Percentiles rank a stretch among this genome's conserved stretches.
phyloP scores from a whole-genome alignment of 2,797 vertebrate genomes.

The Prunella strophiata region DNA sequence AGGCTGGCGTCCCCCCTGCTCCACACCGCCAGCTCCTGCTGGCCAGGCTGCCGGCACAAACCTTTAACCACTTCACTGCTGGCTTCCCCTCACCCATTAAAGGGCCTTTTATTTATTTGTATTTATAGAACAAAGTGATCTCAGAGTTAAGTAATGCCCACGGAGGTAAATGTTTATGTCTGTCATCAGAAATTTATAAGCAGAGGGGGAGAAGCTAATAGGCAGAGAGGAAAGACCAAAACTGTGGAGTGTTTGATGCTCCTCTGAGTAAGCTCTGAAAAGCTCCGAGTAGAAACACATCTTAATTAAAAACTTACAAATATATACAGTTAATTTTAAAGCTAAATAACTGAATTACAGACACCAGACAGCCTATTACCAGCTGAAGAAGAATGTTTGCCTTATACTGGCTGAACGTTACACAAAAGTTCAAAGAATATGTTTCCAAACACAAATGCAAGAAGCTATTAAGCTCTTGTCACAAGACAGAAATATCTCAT shows the following conservation, averaged over 20 bases:
- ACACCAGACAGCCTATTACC: slow-evolving; percentile 59
- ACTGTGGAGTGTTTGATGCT: slow-evolving; percentile 35
- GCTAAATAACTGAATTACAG: slow-evolving; percentile 67
- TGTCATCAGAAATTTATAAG: slow-evolving; percentile 71
- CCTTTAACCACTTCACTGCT: slow-evolving; percentile 81
- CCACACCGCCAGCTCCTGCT: slow-evolving; percentile 83
- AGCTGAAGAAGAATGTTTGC: slow-evolving; percentile 56
- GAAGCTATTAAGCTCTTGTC: slow-evolving; percentile 58
- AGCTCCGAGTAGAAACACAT: slow-evolving; percentile 42
- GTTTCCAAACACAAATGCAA: slow-evolving; percentile 67
- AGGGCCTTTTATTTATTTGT: slow-evolving; percentile 70
- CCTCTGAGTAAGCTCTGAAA: slow-evolving; percentile 59
- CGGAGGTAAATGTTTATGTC: slow-evolving; percentile 70
- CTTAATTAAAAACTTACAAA: slow-evolving; percentile 58
- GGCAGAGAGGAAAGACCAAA: slow-evolving; percentile 30
- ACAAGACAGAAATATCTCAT: slow-evolving; percentile 39
- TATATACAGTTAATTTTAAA: slow-evolving; percentile 72
- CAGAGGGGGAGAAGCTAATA: slow-evolving; percentile 63
- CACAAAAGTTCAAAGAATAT: slow-evolving; percentile 59
- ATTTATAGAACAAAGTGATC: slow-evolving; percentile 71
- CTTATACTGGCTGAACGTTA: slow-evolving; percentile 31
- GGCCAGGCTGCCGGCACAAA: slow-evolving; percentile 77
- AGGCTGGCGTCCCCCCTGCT: slow-evolving; percentile 91
- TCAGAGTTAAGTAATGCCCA: slow-evolving; percentile 69
- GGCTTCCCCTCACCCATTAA: slow-evolving; percentile 54